Base-by-base conservation (phyloP, 1,140 invertebrate genomes). In the Eurosta solidaginis region DNA sequence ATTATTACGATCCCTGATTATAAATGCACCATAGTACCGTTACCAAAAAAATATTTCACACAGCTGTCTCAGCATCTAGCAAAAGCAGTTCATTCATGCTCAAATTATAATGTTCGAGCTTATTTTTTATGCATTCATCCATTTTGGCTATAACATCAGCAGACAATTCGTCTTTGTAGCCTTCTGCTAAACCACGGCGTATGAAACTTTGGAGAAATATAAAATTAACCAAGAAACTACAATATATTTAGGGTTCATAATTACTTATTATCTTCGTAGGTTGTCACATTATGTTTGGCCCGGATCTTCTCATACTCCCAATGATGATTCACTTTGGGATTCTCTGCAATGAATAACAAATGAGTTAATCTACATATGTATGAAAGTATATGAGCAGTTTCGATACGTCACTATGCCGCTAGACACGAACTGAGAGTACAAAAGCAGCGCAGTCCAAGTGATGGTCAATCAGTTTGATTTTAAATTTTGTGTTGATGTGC, bases 111-210 rank as follows among this genome's bases (percentile, higher is more conserved):
- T 50, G 59, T 0, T 27, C 10, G 0, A 84, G 78, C 47, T 49
- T 63, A 22, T 68, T 9, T 3, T 77, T 20, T 10, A 84, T 52
- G 7, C 44, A 50, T 3, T 7, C 2, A 49, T 81, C 80, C 2
- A 80, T 74, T 47, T 81, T 79, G 0, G 74, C 47, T 9, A 85
- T 82, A 33, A 78, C 77, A 0, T 80, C 77, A 0, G 80, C 63
- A 0, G 45, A 29, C 12, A 85, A 59, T 12, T 83, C 84, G 6
- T 84, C 82, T 40, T 82, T 84, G 42, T 85, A 82, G 20, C 82
- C 83, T 73, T 81, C 80, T 0, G 84, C 83, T 45, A 81, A 73
- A 0, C 83, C 84, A 1, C 78, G 77, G 20, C 83, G 81, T 2
- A 81, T 7, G 42, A 85, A 85, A 29, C 83, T 85, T 7, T 10